Conservation (phyloP, 2,113 vertebrate genomes). For the Hydropotes inermis region DNA sequence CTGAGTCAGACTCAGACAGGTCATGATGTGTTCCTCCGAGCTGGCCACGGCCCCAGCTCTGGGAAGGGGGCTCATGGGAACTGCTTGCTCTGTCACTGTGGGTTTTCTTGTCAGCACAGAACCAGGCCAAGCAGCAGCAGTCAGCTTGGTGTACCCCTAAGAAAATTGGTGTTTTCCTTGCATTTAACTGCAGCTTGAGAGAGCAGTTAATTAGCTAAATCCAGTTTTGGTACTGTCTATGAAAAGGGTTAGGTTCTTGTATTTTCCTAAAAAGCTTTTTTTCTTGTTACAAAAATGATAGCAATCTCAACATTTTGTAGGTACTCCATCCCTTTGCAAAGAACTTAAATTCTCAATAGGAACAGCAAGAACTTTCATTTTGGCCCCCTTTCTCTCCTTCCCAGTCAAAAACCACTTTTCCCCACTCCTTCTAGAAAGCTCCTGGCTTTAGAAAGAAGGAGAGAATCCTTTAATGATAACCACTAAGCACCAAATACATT, state of each 20-base stretch:
- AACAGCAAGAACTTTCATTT: constrained; percentile 16
- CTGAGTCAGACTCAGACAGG: background rate
- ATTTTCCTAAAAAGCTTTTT: background rate
- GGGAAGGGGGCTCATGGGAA: background rate
- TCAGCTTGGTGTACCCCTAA: background rate
- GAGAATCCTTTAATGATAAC: constrained; percentile 30
- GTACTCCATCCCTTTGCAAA: constrained; percentile 25
- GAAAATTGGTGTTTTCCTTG: background rate
- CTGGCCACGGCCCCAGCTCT: background rate
- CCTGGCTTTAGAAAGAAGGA: constrained; percentile 31
- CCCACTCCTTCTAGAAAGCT: constrained; percentile 20
- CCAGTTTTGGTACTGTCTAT: background rate
- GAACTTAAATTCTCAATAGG: background rate
- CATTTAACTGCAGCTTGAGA: background rate
- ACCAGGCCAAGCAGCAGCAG: no score
- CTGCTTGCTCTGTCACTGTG: rapidly evolving
- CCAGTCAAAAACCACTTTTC: background rate
- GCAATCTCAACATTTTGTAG: constrained; percentile 10
- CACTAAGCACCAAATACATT: constrained; percentile 24
- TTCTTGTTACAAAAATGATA: background rate
- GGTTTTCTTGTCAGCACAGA: background rate
- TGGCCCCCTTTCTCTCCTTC: background rate
- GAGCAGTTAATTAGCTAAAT: background rate
- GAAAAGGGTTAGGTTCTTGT: background rate
- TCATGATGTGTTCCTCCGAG: background rate